Base-by-base conservation (phyloP, 2,888 invertebrate species). In the Thelaira solivaga region DNA sequence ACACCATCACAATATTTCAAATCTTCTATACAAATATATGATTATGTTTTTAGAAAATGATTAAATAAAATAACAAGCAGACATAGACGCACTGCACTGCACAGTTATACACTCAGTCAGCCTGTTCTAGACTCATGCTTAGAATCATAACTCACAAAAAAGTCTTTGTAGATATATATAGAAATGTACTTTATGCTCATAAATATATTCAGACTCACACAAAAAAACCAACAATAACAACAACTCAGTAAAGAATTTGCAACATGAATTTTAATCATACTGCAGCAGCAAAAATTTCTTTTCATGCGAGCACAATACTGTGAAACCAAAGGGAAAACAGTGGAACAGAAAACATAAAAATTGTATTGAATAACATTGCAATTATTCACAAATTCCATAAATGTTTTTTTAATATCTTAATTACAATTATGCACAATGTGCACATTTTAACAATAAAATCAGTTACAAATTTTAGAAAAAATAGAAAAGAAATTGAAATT, bases 191-290 rank as follows among this genome's bases (percentile, higher is more conserved):
- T n/a, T 8, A 49, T 31, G n/a, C 41, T 11, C 39, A 41, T 31
- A 69, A 69, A 59, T 41, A 31, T 16, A 57, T 13, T 13, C 5
- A 49, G 2, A 16, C 24, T 2, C 8, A 59, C 13, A 41, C 53
- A 34, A 6, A n/a, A 51, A 39, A 57, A 41, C 3, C n/a, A 18
- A 22, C 10, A 29, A 41, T 43, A 0, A 53, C 34, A 57, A 29
- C 20, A 20, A 36, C 20, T 18, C 31, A 43, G 31, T 39, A 41
- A 11, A 11, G 31, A 43, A 31, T 34, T 53, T 65, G 78, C 69
- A 71, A 55, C 59, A 78, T 71, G 61, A 71, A 73, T 78, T 65
- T 65, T 71, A 65, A 78, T 65, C 69, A 65, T 67, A 59, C 26
- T 74, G 74, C 74, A 74, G 49, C 68, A 68, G 43, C 13, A 34